Conservation (phyloP, 2,797 vertebrate species). For the Anguilla megastoma region DNA sequence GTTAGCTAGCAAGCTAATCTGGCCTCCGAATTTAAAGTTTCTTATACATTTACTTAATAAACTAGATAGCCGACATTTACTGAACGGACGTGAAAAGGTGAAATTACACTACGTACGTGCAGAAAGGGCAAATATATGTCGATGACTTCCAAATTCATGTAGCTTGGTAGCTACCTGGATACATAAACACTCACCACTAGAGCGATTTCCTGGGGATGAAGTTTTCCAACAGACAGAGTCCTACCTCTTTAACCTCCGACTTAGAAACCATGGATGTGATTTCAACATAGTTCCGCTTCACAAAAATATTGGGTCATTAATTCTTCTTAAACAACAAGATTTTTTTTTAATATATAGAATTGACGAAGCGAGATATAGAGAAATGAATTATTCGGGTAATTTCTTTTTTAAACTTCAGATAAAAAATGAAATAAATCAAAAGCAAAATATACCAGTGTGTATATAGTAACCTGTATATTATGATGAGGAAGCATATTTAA, state of each 20-base stretch:
- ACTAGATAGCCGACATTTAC: not conserved
- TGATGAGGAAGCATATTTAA: not conserved
- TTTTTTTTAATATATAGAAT: too few species aligned
- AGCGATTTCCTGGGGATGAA: constrained; percentile 23
- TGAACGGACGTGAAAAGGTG: not conserved
- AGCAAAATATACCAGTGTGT: not conserved
- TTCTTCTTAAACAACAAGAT: not conserved
- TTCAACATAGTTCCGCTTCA: constrained; percentile 32
- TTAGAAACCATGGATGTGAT: not conserved
- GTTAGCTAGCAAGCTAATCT: constrained; percentile 4
- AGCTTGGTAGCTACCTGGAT: not conserved
- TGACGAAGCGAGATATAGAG: constrained; percentile 12
- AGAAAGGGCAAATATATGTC: constrained; percentile 4
- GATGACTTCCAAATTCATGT: constrained; percentile 16
- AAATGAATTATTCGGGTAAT: not conserved
- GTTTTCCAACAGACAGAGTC: constrained; percentile 22
- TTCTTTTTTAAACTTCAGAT: not conserved
- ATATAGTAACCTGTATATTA: not conserved
- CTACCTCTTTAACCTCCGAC: constrained; percentile 28
- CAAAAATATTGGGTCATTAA: not conserved
- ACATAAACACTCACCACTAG: constrained; percentile 28
- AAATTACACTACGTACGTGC: constrained; percentile 23
- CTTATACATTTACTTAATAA: not conserved
- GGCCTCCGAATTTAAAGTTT: constrained; percentile 22
- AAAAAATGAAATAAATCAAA: constrained; percentile 24